Evolutionary conservation across 2,888 invertebrate genomes (phyloP).

Genomic region (Mythimna pallens): DNA sequence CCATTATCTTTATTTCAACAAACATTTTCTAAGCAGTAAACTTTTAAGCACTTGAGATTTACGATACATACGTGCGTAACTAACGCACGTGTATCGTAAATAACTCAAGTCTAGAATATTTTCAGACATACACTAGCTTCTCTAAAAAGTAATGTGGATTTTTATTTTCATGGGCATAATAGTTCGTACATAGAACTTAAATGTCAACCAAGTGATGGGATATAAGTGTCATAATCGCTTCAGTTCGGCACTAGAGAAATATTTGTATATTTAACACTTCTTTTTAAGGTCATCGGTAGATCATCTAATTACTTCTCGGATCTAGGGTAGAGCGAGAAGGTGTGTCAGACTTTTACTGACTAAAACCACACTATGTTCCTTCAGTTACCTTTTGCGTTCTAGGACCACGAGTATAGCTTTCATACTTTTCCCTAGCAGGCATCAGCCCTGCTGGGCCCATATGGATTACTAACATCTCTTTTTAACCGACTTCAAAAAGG

Average conservation of each 20-base stretch:
- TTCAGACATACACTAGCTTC: not conserved
- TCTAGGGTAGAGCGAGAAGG: no score
- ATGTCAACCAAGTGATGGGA: not conserved
- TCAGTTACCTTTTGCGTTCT: no score
- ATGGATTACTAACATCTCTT: no score
- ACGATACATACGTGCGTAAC: not conserved
- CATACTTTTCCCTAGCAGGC: no score
- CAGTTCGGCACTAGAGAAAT: not conserved
- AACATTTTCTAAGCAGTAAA: not conserved
- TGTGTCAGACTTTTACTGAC: no score
- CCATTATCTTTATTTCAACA: not conserved
- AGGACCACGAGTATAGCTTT: no score
- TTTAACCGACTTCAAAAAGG: no score
- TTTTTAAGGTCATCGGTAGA: not conserved
- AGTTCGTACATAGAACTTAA: slow-evolving; percentile 13
- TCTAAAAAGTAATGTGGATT: not conserved
- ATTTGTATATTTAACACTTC: not conserved
- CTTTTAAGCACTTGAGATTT: not conserved
- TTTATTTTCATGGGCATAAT: slow-evolving; percentile 12
- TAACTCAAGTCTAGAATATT: not conserved
- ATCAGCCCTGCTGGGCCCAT: no score
- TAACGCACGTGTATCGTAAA: not conserved
- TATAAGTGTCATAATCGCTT: not conserved
- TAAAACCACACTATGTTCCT: no score
- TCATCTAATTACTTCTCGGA: no score